Evolutionary conservation across 2,113 vertebrate species (phyloP).

Genomic region (Mastomys natalensis): DNA sequence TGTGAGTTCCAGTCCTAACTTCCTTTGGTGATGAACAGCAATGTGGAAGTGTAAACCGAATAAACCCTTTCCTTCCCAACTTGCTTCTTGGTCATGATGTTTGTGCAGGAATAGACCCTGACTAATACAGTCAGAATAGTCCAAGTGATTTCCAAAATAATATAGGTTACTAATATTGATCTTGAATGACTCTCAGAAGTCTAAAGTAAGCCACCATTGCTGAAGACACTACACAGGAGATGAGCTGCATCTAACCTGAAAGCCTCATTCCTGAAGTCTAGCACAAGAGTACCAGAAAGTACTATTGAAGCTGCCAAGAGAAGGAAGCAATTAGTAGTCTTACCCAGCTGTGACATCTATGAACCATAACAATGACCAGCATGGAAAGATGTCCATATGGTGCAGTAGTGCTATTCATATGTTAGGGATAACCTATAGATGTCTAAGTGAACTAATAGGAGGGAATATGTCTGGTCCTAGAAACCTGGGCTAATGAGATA

Average conservation of each 20-base stretch:
- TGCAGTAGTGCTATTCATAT: background rate
- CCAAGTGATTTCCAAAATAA: background rate
- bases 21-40: too few relatives aligned
- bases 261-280: background rate
- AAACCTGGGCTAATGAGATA: background rate
- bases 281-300: background rate
- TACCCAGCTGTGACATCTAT: background rate
- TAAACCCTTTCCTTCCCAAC: too few relatives aligned
- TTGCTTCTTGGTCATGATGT: too few relatives aligned
- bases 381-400: background rate
- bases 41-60: too few relatives aligned
- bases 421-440: background rate
- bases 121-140: too few relatives aligned
- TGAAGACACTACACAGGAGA: background rate
- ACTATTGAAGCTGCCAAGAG: background rate
- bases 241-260: background rate
- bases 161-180: background rate
- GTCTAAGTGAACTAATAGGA: background rate
- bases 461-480: background rate
- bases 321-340: background rate
- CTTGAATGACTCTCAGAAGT: background rate
- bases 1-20: too few relatives aligned
- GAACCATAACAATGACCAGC: too few relatives aligned
- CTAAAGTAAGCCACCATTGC: background rate
- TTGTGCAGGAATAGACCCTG: too few relatives aligned